A percentile compares a stretch with the other conserved stretches of the same genome.
Evolutionary conservation across 2,797 vertebrate genomes (phyloP).

Genomic region (Neomorphus geoffroyi): DNA sequence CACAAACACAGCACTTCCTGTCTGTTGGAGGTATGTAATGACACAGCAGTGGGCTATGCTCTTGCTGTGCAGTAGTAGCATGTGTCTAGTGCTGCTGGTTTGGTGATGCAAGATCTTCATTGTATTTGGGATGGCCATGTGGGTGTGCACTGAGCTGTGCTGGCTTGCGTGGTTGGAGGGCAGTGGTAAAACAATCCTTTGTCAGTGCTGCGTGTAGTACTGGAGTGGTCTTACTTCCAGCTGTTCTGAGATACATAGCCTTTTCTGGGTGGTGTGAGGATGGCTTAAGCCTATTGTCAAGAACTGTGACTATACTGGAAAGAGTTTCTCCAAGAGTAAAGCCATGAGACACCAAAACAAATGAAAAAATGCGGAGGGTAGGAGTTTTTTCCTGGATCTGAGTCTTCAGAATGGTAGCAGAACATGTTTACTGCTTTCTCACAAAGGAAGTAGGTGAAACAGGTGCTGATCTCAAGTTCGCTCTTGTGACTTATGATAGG

Average conservation of each 20-base stretch:
- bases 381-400: not conserved
- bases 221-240: not conserved
- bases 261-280: not conserved
- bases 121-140: too few species aligned
- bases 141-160: not conserved
- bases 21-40: not conserved
- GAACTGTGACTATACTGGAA: not conserved
- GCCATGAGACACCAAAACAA: not conserved
- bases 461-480: too few species aligned
- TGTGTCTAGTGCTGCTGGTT: not conserved
- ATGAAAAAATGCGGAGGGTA: not conserved
- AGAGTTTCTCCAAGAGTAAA: not conserved
- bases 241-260: not conserved
- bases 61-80: not conserved
- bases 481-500: too few species aligned
- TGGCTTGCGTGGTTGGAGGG: not conserved
- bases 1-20: not conserved
- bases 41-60: not conserved
- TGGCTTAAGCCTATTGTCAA: not conserved
- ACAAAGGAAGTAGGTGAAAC: too few species aligned
- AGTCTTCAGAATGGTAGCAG: not conserved
- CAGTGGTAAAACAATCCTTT: not conserved
- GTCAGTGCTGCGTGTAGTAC: not conserved
- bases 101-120: not conserved
- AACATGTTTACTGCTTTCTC: too few species aligned